Conservation (phyloP, 2,113 vertebrate genomes). For the Nesoenas mayeri region DNA sequence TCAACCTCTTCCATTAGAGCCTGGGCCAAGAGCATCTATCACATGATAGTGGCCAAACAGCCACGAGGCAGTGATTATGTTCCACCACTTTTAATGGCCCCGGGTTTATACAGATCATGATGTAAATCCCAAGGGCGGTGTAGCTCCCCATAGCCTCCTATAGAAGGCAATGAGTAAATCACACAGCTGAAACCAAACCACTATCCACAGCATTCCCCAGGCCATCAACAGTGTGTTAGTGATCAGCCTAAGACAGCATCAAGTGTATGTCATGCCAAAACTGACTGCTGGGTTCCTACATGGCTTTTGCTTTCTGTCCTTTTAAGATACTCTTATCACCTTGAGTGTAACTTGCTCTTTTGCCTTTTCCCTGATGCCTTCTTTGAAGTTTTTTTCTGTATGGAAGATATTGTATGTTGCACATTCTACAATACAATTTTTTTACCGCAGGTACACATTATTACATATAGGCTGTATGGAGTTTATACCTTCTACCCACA, state of each 20-base stretch:
- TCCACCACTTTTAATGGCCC: background rate
- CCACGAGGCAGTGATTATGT: background rate
- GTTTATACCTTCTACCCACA: background rate
- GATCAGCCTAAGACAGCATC: background rate
- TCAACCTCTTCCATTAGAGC: background rate
- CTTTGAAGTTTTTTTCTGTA: background rate
- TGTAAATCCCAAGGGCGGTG: accelerated
- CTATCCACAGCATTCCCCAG: background rate
- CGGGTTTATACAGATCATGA: background rate
- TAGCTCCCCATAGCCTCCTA: background rate
- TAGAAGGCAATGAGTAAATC: background rate
- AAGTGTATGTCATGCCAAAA: background rate
- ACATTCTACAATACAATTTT: background rate
- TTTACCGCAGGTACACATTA: background rate
- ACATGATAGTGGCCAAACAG: background rate
- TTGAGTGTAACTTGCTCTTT: background rate
- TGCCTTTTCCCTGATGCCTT: background rate
- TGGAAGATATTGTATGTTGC: background rate
- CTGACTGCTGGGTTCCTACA: background rate
- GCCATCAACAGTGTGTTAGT: background rate
- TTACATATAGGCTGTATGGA: background rate
- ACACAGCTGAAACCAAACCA: background rate
- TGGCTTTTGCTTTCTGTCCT: background rate
- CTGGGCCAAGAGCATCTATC: background rate
- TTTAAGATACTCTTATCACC: background rate